These are phyloP conservation scores for Tachysurus vachellii DNA, from an alignment of 2,113 vertebrate genomes.

Conservation along the genomic window DNA sequence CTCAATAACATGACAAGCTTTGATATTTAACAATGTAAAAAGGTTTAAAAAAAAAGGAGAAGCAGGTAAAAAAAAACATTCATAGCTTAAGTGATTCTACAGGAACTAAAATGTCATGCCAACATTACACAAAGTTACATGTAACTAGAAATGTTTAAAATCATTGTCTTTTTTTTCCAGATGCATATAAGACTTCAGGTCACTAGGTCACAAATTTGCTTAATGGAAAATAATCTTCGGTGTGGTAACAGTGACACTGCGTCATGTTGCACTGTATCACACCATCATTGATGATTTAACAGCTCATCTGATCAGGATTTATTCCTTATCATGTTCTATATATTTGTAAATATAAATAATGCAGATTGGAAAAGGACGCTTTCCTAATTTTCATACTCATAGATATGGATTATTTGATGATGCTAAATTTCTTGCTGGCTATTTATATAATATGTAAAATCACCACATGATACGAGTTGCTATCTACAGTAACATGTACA, in stretches of 20 bases:
- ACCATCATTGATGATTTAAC: not conserved
- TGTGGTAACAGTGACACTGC: not conserved
- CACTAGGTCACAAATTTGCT: too few species aligned
- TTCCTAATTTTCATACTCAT: not conserved
- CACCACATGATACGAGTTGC: not conserved
- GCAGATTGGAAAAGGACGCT: not conserved
- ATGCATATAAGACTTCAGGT: too few species aligned
- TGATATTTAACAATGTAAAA: not conserved
- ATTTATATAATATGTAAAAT: not conserved
- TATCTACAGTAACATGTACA: not conserved
- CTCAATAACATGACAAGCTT: not conserved
- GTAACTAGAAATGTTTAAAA: not conserved
- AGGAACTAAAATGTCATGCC: too few species aligned
- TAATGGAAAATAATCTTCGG: not conserved
- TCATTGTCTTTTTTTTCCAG: too few species aligned
- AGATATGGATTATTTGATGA: not conserved
- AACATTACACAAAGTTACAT: too few species aligned
- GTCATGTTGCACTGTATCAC: not conserved
- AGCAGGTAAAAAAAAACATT: too few species aligned
- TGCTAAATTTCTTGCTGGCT: not conserved
- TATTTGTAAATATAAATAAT: not conserved
- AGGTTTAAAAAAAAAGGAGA: not conserved
- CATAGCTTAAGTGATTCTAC: too few species aligned
- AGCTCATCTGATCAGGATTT: not conserved
- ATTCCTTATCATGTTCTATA: not conserved